phyloP scores from a whole-genome alignment of 2,888 invertebrate species.

The Fabriciana adippe region DNA sequence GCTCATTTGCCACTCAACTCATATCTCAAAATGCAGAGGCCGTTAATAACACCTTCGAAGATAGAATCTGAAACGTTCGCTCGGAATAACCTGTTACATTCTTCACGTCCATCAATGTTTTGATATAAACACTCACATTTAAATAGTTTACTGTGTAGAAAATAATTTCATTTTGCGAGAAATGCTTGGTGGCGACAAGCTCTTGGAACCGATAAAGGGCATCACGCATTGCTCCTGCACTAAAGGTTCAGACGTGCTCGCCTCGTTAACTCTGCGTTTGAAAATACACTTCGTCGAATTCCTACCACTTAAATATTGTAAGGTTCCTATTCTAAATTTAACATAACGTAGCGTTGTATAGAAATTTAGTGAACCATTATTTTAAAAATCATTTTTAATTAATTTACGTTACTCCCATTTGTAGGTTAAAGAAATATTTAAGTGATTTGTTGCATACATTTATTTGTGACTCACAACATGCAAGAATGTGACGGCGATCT shows the following conservation, averaged over 20 bases:
- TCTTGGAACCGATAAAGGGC: slow-evolving; percentile 78
- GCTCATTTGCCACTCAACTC: slow-evolving; percentile 58
- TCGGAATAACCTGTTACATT: slow-evolving; percentile 23
- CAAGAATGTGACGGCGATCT: slow-evolving; percentile 3
- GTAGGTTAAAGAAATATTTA: not conserved
- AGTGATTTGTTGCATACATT: not conserved
- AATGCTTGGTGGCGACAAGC: slow-evolving; percentile 70
- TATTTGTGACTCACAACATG: not conserved
- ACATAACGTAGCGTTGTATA: not conserved
- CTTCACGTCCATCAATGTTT: slow-evolving; percentile 8
- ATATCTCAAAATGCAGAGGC: slow-evolving; percentile 51
- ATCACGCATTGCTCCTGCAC: slow-evolving; percentile 56
- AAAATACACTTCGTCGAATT: slow-evolving; percentile 75
- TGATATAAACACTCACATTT: slow-evolving; percentile 3
- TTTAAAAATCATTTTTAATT: too few species aligned
- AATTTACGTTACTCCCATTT: too few species aligned
- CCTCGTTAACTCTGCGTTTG: slow-evolving; percentile 75
- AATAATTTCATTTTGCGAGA: slow-evolving; percentile 69
- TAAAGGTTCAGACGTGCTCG: slow-evolving; percentile 62
- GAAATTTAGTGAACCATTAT: too few species aligned
- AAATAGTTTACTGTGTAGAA: slow-evolving; percentile 52
- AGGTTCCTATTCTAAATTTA: slow-evolving; percentile 13
- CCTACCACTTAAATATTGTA: slow-evolving; percentile 47
- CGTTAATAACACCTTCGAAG: slow-evolving; percentile 65
- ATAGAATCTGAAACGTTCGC: slow-evolving; percentile 43